A percentile compares a stretch with the other conserved stretches of the same genome.
These are phyloP conservation scores for Pteropus rufus DNA, from an alignment of 2,797 vertebrate genomes.

Conservation along the genomic window DNA sequence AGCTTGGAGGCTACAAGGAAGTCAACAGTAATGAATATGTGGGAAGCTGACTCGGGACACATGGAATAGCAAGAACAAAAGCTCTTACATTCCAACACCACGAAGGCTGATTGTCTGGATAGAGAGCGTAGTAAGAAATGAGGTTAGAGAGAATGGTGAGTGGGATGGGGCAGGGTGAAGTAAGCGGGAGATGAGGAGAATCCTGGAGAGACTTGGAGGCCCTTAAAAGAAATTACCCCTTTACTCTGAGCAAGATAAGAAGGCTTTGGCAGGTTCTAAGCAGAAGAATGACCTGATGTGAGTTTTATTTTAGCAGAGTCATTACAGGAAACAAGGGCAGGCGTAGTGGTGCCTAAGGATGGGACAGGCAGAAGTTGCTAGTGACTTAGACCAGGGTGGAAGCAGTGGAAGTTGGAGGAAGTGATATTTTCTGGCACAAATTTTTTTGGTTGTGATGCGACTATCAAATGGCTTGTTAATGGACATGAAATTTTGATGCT, in stretches of 20 bases:
- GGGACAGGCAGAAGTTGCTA: not conserved
- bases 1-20: not conserved
- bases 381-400: not conserved
- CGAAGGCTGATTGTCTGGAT: not conserved
- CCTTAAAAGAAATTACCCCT: not conserved
- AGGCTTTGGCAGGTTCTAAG: not conserved
- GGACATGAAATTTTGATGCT: not conserved
- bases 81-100: not conserved
- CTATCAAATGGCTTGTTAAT: not conserved
- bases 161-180: not conserved
- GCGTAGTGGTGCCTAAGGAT: not conserved
- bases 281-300: not conserved
- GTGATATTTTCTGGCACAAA: not conserved
- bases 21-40: too few species aligned
- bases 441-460: not conserved
- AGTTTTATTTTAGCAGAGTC: too few species aligned
- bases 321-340: not conserved
- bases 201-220: not conserved
- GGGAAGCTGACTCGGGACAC: not conserved
- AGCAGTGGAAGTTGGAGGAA: not conserved
- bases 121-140: not conserved
- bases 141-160: not conserved
- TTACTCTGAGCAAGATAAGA: not conserved
- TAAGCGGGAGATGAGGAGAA: not conserved
- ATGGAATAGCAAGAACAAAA: not conserved